Evolutionary conservation across 2,797 vertebrate species (phyloP).

Genomic region (Vipera latastei): DNA sequence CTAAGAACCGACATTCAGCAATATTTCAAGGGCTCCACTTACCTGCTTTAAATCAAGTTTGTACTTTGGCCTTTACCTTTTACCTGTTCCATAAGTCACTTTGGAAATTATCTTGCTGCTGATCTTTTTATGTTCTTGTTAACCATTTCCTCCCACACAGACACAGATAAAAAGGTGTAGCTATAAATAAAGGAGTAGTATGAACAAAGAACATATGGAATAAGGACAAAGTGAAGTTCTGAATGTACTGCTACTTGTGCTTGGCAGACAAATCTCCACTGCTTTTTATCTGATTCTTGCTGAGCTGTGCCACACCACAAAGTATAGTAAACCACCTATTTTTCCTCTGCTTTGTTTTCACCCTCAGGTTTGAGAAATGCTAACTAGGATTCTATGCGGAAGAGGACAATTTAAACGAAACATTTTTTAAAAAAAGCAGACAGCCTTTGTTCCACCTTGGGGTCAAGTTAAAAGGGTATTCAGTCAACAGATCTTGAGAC

Average conservation of each 20-base stretch:
- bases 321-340: not conserved
- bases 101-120: not conserved
- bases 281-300: not conserved
- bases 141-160: not conserved
- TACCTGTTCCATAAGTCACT: not conserved
- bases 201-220: not conserved
- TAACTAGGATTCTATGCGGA: not conserved
- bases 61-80: not conserved
- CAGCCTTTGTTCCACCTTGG: not conserved
- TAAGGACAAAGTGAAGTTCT: not conserved
- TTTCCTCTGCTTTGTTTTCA: not conserved
- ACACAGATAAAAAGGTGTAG: not conserved
- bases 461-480: not conserved
- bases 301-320: not conserved
- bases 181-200: not conserved
- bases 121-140: not conserved
- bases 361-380: not conserved
- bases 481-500: not conserved
- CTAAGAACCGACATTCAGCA: not conserved
- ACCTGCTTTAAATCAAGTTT: not conserved
- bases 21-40: not conserved
- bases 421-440: not conserved
- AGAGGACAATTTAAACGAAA: not conserved
- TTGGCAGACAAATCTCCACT: not conserved
- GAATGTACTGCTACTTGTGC: not conserved